phyloP scores from a whole-genome alignment of 2,888 invertebrate species.

The Noctuana brunneofusca region DNA sequence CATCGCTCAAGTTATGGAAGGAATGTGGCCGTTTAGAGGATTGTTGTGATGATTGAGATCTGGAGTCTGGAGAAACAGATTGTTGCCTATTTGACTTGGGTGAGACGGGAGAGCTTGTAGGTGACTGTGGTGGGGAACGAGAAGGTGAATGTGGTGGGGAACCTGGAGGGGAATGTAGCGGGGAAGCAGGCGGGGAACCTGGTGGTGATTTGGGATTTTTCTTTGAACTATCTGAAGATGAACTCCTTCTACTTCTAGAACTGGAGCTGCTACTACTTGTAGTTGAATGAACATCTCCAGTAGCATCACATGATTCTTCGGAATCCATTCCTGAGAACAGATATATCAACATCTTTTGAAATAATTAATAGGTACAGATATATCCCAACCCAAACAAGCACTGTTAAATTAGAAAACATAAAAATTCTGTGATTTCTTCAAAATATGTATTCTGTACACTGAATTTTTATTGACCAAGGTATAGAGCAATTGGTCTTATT shows the following conservation, averaged over 20 bases:
- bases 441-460: neutral
- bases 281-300: slow-evolving; percentile 67
- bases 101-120: slow-evolving; percentile 51
- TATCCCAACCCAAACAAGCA: slow-evolving; percentile 47
- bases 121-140: slow-evolving; percentile 51
- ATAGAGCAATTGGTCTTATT: neutral
- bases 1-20: slow-evolving; percentile 71
- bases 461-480: neutral
- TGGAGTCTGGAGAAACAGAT: slow-evolving; percentile 40
- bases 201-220: slow-evolving; percentile 66
- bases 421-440: slow-evolving; percentile 1
- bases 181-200: slow-evolving; percentile 44
- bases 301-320: slow-evolving; percentile 83
- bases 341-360: slow-evolving; percentile 48
- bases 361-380: slow-evolving; percentile 31
- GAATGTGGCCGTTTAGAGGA: slow-evolving; percentile 51
- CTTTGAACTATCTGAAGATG: slow-evolving; percentile 70
- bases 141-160: neutral
- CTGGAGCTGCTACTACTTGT: slow-evolving; percentile 78
- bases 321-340: slow-evolving; percentile 83
- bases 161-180: slow-evolving; percentile 50
- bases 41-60: slow-evolving; percentile 28
- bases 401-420: slow-evolving; percentile 33
- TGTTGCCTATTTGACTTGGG: slow-evolving; percentile 40
- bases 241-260: slow-evolving; percentile 71